These are phyloP conservation scores for Drosophila ficusphila DNA, from an alignment of 1,140 invertebrate genomes.

Conservation along the genomic window DNA sequence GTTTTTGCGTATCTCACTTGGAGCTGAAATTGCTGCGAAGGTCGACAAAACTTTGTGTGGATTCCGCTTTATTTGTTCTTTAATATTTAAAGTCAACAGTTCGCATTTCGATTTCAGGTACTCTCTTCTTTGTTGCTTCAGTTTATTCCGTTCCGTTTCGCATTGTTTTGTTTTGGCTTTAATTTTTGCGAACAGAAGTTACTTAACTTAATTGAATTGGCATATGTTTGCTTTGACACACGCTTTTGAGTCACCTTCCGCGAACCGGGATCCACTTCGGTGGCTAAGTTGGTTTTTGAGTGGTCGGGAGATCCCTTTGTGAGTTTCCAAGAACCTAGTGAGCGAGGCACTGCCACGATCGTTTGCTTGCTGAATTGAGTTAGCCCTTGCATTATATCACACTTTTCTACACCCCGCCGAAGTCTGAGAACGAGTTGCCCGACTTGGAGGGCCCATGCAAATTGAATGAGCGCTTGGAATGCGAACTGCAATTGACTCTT, in stretches of 20 bases:
- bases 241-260: constrained; percentile 20
- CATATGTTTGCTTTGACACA: constrained; percentile 23
- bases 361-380: constrained; percentile 1
- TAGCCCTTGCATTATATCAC: not conserved
- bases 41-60: constrained; percentile 46
- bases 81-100: constrained; percentile 56
- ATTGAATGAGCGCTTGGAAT: constrained; percentile 25
- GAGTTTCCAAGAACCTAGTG: not conserved
- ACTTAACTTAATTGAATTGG: constrained; percentile 29
- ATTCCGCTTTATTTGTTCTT: constrained; percentile 65
- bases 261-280: not conserved
- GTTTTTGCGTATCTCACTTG: constrained; percentile 63
- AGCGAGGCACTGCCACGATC: no score
- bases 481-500: constrained; percentile 38
- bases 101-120: constrained; percentile 22
- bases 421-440: constrained; percentile 15
- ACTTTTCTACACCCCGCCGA: not conserved
- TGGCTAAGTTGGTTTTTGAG: not conserved
- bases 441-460: constrained; percentile 5
- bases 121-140: constrained; percentile 44
- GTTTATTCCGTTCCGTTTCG: no score
- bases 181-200: constrained; percentile 23
- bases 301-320: not conserved
- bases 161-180: not conserved
- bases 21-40: constrained; percentile 68